Evolutionary conservation across 1,140 invertebrate species (phyloP).

Genomic region (Temnothorax curvispinosus): DNA sequence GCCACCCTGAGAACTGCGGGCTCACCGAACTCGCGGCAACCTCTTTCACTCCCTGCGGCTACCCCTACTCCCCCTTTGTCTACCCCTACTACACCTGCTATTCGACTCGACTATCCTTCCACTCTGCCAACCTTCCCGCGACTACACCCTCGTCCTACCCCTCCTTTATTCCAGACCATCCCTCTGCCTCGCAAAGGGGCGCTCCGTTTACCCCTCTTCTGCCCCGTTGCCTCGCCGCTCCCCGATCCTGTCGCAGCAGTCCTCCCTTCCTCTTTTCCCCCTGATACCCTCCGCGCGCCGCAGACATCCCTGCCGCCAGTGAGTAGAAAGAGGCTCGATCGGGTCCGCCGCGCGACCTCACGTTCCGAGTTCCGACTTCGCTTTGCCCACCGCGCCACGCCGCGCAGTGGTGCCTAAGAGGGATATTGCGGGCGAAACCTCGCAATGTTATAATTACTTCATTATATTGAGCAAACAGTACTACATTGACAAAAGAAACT

Average conservation of each 20-base stretch:
- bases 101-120: slow-evolving; percentile 14
- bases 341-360: slow-evolving; percentile 45
- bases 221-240: not conserved
- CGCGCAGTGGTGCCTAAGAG: slow-evolving; percentile 26
- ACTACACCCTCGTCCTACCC: slow-evolving; percentile 34
- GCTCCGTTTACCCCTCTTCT: not conserved
- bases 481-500: not conserved
- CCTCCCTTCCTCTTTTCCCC: not conserved
- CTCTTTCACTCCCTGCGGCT: not conserved
- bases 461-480: slow-evolving; percentile 11
- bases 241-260: not conserved
- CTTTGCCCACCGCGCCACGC: not conserved
- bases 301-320: not conserved
- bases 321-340: slow-evolving; percentile 56
- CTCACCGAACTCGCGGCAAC: slow-evolving; percentile 50
- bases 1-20: slow-evolving; percentile 55
- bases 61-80: not conserved
- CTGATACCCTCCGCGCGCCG: not conserved
- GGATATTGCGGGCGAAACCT: slow-evolving; percentile 25
- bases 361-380: slow-evolving; percentile 43
- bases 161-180: no score
- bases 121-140: slow-evolving; percentile 16
- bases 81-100: not conserved
- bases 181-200: no score
- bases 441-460: slow-evolving; percentile 36